Evolutionary conservation across 2,797 vertebrate genomes (phyloP).

Genomic region (Neosilurus hyrtlii): DNA sequence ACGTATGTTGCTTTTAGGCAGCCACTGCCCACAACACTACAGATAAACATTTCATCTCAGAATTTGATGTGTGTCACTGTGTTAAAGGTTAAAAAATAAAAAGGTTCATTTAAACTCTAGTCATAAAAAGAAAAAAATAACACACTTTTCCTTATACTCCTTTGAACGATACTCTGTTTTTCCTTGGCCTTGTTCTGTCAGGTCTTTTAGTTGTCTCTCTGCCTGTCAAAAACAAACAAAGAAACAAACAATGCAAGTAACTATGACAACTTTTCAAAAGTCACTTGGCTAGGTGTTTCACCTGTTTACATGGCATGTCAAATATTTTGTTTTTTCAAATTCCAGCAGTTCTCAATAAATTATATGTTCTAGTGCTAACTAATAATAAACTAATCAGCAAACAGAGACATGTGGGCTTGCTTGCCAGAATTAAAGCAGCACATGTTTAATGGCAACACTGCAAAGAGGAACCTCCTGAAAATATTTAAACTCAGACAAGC

Average conservation of each 20-base stretch:
- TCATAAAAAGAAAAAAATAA: not conserved
- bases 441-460: not conserved
- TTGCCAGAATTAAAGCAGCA: not conserved
- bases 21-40: not conserved
- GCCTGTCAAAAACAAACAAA: slow-evolving; percentile 57
- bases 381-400: not conserved
- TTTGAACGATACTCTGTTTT: slow-evolving; percentile 63
- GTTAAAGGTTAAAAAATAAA: not conserved
- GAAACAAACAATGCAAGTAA: not conserved
- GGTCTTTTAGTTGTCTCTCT: slow-evolving; percentile 61
- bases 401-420: not conserved
- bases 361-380: not conserved
- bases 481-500: not conserved
- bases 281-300: not conserved
- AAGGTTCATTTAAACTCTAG: not conserved
- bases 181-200: slow-evolving; percentile 62
- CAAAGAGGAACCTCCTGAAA: not conserved
- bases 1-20: not conserved
- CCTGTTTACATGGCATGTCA: not conserved
- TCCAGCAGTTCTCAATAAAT: not conserved
- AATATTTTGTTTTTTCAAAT: not conserved
- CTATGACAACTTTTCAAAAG: not conserved
- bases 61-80: not conserved
- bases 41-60: not conserved
- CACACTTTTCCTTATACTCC: slow-evolving; percentile 72